Base-by-base conservation (phyloP, 2,888 invertebrate species). In the Glyphotaelius pellucidus region DNA sequence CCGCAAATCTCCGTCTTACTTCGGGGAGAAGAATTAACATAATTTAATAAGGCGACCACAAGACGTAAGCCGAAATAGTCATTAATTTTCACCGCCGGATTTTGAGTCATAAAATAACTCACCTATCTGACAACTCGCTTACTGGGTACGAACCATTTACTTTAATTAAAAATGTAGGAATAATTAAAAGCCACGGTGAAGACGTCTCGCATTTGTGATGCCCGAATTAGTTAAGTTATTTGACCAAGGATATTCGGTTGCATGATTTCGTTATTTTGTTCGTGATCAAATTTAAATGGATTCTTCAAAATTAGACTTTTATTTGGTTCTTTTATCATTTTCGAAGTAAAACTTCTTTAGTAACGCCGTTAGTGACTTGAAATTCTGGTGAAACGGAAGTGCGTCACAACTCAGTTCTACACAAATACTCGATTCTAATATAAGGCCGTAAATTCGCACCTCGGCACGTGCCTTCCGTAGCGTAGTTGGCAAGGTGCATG, bases 31-130 rank as follows among this genome's bases (percentile, higher is more conserved):
- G 80, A 89, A 89, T 89, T 89, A 80, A 19, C 89, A 89, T 89
- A 89, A 89, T 89, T 89, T 89, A 89, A 89, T 89, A 89, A 89
- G 89, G 80, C 52, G 80, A 35, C 35, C 89, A 15, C 52, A 79
- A 89, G 67, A 19, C 79, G 38, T 90, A 81, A 90, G 90, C 90
- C 19, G 52, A 35, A 89, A 47, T 47, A 80, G 90, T 47, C 83
- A 90, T 90, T 89, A 89, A 80, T 89, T 89, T 89, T 38, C 89
- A n/a, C 80, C 89, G n/a, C 38, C 25, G n/a, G 89, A 32, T 89
- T 89, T 52, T 35, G 80, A 89, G 87, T 31, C 30, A 67, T 31
- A 87, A 85, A 38, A 87, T 52, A 87, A 87, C 14, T 87, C 52
- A 47, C 87, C 87, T 52, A 30, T 30, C 67, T 15, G 52, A 31